These are phyloP conservation scores for Paralvinella palmiformis DNA, from an alignment of 1,140 invertebrate species.

Conservation along the genomic window DNA sequence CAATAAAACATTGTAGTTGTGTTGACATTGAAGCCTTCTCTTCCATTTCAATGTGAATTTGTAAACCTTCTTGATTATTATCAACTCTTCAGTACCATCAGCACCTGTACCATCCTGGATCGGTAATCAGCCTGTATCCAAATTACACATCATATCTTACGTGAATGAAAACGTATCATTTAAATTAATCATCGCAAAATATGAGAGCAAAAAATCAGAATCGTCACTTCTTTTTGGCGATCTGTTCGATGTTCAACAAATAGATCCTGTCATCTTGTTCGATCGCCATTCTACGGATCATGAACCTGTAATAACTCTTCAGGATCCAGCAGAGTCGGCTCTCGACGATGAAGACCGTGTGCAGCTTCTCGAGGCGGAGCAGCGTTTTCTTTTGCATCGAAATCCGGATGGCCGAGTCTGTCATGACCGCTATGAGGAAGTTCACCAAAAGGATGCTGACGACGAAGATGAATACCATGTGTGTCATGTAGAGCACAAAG, in stretches of 20 bases:
- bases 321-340: background rate
- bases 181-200: no score
- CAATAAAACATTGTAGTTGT: no score
- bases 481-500: background rate
- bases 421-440: slow-evolving; percentile 12
- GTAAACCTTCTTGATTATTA: no score
- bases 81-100: no score
- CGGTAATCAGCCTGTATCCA: no score
- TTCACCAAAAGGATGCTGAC: slow-evolving; percentile 1
- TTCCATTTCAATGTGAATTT: no score
- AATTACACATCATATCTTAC: no score
- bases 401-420: slow-evolving; percentile 2
- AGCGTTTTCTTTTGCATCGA: background rate
- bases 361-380: background rate
- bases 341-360: background rate
- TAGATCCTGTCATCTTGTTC: background rate
- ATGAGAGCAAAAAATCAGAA: no score
- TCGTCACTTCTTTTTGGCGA: no score
- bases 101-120: no score
- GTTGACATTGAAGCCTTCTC: no score
- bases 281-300: background rate
- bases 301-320: background rate
- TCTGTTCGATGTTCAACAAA: background rate
- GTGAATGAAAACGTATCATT: no score
- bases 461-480: slow-evolving; percentile 8